These are phyloP conservation scores for Sarcophaga subvicina DNA, from an alignment of 2,888 invertebrate genomes.

Conservation along the genomic window DNA sequence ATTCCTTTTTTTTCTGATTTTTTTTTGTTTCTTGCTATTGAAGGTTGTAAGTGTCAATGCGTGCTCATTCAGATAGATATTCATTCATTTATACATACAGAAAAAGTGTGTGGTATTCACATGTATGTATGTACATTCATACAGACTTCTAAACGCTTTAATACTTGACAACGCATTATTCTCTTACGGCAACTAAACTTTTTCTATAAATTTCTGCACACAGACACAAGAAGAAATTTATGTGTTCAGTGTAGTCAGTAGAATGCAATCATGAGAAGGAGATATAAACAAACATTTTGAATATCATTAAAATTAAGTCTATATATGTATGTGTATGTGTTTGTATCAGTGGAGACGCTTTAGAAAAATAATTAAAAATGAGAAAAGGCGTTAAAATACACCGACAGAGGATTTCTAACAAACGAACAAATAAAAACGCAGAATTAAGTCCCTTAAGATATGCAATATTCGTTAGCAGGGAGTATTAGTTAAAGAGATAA, in stretches of 20 bases:
- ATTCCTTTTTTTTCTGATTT: background rate
- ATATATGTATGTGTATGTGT: background rate
- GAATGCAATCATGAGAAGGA: background rate
- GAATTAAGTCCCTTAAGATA: background rate
- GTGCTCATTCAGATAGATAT: constrained; percentile 56
- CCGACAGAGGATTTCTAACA: background rate
- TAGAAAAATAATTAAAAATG: constrained; percentile 6
- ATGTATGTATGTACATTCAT: constrained; percentile 5
- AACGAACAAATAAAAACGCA: background rate
- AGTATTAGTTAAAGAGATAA: background rate
- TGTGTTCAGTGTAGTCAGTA: background rate
- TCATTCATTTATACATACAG: background rate
- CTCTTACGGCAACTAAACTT: background rate
- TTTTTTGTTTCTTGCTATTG: constrained; percentile 30
- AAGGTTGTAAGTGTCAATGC: constrained; percentile 67
- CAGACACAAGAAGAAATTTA: background rate
- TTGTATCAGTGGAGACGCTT: background rate
- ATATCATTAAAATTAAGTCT: constrained; percentile 13
- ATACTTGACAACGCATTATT: constrained; percentile 26
- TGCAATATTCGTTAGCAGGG: background rate
- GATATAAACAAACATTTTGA: background rate
- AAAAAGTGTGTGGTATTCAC: background rate
- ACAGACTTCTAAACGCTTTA: constrained; percentile 20
- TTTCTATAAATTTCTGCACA: background rate
- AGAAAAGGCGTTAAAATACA: background rate